Evolutionary conservation across 35 echinoderm and acorn worm species (phyloP).

Genomic region (Acanthaster planci): DNA sequence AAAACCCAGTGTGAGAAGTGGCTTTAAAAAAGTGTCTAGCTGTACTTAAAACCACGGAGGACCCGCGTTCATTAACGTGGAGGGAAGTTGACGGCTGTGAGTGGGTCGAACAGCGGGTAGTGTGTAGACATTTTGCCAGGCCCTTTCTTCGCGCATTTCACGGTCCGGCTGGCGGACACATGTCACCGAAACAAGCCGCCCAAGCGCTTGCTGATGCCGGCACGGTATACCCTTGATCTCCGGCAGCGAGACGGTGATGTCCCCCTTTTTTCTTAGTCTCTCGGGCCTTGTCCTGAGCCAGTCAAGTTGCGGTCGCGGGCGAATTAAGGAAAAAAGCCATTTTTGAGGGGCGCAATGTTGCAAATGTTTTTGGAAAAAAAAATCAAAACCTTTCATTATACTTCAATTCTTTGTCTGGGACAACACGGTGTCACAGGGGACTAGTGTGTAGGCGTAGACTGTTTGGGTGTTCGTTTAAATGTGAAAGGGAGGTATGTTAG

Average conservation of each 20-base stretch:
- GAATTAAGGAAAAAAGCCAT: background rate
- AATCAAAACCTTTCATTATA: too few relatives aligned
- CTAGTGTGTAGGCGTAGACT: too few relatives aligned
- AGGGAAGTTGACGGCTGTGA: too few relatives aligned
- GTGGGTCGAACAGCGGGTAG: background rate
- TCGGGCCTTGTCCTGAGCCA: background rate
- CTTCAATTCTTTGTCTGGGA: too few relatives aligned
- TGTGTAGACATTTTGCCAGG: slow-evolving; percentile 20
- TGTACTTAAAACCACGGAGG: slow-evolving; percentile 1
- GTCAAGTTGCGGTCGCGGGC: background rate
- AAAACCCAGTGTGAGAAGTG: background rate
- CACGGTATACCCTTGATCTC: background rate
- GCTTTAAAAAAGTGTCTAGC: background rate
- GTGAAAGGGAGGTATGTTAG: too few relatives aligned
- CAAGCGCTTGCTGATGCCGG: background rate
- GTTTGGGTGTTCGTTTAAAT: too few relatives aligned
- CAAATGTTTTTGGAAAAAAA: too few relatives aligned
- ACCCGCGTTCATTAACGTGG: too few relatives aligned
- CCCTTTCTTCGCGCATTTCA: background rate
- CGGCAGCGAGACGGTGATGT: background rate
- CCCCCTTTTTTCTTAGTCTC: background rate
- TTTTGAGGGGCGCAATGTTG: background rate
- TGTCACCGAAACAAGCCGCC: background rate
- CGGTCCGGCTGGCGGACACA: slow-evolving; percentile 19
- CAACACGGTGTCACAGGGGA: too few relatives aligned